A percentile compares a stretch with the other conserved stretches of the same genome.
These are phyloP conservation scores for Hypsibius dujardini DNA, from an alignment of 1,140 invertebrate species.

Conservation along the genomic window DNA sequence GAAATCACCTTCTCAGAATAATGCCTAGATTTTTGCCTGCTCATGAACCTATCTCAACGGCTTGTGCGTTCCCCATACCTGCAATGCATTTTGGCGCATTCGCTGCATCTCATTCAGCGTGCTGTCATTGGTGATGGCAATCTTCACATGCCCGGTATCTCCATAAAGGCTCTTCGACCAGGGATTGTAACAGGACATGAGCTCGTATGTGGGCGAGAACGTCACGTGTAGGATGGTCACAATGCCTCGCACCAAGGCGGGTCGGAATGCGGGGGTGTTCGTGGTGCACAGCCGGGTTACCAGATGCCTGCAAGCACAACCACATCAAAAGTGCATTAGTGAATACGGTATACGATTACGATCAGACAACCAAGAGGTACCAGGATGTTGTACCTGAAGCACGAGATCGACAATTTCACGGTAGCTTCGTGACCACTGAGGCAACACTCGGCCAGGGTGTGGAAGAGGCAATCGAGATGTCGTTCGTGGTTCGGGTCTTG, in stretches of 20 bases:
- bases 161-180: slow-evolving; percentile 5
- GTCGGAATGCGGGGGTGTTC: background rate
- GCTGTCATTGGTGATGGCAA: slow-evolving; percentile 12
- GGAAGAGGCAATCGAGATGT: background rate
- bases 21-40: too few relatives aligned
- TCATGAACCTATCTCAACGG: too few relatives aligned
- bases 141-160: background rate
- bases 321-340: too few relatives aligned
- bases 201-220: background rate
- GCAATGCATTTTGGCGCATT: background rate
- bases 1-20: too few relatives aligned
- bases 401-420: background rate
- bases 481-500: too few relatives aligned
- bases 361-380: background rate
- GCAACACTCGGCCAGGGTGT: slow-evolving; percentile 6
- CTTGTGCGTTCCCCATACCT: too few relatives aligned
- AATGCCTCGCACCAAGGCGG: background rate
- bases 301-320: slow-evolving; percentile 13
- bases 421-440: background rate
- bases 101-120: background rate
- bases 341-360: too few relatives aligned
- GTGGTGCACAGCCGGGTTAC: background rate
- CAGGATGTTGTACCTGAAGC: background rate
- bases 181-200: background rate
- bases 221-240: background rate